Evolutionary conservation across 2,888 invertebrate genomes (phyloP).

Genomic region (Diabrotica balteata): DNA sequence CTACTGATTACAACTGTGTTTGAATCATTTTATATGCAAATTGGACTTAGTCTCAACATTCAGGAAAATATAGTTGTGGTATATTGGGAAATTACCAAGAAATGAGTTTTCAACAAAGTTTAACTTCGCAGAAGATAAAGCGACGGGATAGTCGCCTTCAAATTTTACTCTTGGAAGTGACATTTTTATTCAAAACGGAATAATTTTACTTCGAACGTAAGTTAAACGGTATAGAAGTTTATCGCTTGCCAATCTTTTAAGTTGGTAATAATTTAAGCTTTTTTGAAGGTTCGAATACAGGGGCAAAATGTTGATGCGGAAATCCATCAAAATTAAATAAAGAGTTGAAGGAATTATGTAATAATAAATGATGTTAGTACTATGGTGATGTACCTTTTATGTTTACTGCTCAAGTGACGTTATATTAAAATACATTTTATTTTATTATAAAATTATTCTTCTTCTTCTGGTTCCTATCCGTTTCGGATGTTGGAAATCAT

Average conservation of each 20-base stretch:
- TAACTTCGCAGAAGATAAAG: constrained; percentile 33
- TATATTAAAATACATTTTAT: too few species aligned
- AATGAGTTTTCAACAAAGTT: constrained; percentile 51
- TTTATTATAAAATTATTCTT: too few species aligned
- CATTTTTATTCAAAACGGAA: constrained; percentile 22
- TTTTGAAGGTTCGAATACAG: too few species aligned
- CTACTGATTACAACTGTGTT: constrained; percentile 29
- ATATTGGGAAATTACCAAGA: constrained; percentile 51
- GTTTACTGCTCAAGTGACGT: too few species aligned
- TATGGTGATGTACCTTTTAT: too few species aligned
- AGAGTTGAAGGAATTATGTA: too few species aligned
- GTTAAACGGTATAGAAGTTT: background rate
- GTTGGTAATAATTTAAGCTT: too few species aligned
- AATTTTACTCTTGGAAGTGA: constrained; percentile 24
- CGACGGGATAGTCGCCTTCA: constrained; percentile 29
- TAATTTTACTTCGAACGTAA: constrained; percentile 2
- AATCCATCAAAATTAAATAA: too few species aligned
- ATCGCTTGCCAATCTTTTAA: background rate
- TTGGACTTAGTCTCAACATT: constrained; percentile 46
- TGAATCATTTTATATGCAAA: constrained; percentile 45
- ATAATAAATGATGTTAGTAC: too few species aligned
- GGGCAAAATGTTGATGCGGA: too few species aligned
- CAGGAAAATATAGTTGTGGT: constrained; percentile 50
- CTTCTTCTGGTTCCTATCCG: too few species aligned
- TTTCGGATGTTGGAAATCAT: too few species aligned